phyloP scores from a whole-genome alignment of 2,797 vertebrate genomes.

The Rhynchotus rufescens region DNA sequence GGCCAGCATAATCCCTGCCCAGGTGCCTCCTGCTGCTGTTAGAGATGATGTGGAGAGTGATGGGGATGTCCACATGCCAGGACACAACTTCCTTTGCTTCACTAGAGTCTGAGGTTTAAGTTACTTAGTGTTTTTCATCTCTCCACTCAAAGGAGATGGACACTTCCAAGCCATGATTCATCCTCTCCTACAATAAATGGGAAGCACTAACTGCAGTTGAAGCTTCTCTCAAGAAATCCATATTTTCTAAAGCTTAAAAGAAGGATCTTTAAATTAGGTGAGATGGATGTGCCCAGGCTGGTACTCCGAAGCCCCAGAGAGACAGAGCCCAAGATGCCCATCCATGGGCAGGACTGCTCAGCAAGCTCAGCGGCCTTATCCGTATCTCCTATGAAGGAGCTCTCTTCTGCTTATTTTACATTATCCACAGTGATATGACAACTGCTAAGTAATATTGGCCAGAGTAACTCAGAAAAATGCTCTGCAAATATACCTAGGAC shows the following conservation, averaged over 20 bases:
- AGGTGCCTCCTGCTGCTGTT: background rate
- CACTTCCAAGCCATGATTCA: background rate
- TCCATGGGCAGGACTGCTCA: background rate
- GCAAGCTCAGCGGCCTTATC: background rate
- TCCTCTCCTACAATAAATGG: background rate
- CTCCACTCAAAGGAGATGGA: background rate
- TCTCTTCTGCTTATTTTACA: background rate
- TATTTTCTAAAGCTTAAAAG: background rate
- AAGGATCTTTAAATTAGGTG: background rate
- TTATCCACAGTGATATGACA: background rate
- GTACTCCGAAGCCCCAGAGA: background rate
- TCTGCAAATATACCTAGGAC: constrained; percentile 13
- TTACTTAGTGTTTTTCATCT: background rate
- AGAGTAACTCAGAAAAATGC: background rate
- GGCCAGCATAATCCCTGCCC: background rate
- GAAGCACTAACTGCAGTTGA: background rate
- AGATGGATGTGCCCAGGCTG: background rate
- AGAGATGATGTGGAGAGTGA: background rate
- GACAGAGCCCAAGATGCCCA: background rate
- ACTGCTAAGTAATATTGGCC: background rate
- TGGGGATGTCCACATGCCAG: background rate
- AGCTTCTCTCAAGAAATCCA: background rate
- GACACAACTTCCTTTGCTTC: background rate
- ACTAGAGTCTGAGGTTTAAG: background rate
- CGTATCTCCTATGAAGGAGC: background rate